A percentile compares a stretch with the other conserved stretches of the same genome.
phyloP scores from a whole-genome alignment of 2,797 vertebrate species.

The Aphelocoma californica region DNA sequence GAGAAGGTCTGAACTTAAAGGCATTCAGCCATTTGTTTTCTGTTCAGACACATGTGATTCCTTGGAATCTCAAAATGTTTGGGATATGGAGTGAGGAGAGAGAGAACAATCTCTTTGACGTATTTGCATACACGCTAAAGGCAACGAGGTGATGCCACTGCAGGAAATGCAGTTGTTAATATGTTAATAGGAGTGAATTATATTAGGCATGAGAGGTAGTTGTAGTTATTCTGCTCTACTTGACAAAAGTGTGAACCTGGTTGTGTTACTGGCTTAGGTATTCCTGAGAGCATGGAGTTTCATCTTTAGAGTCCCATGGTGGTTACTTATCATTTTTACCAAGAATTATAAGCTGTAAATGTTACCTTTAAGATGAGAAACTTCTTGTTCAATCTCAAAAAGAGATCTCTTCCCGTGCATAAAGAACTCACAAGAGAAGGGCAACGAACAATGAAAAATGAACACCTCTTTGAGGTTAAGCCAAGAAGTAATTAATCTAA shows the following conservation, averaged over 20 bases:
- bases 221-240: neutral
- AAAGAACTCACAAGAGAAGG: neutral
- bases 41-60: neutral
- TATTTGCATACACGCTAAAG: neutral
- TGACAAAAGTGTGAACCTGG: neutral
- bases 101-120: neutral
- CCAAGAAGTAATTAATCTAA: constrained; percentile 14
- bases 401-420: neutral
- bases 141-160: neutral
- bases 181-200: neutral
- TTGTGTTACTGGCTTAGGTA: neutral
- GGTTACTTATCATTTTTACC: neutral
- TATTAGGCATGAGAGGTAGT: rapidly evolving
- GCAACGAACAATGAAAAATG: neutral
- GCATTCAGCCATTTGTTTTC: neutral
- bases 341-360: neutral
- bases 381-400: neutral
- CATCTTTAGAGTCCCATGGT: neutral
- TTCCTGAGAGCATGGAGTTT: neutral
- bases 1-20: neutral
- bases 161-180: neutral
- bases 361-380: neutral
- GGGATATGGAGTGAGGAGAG: neutral
- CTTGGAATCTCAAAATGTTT: neutral
- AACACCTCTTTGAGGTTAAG: neutral